These are phyloP conservation scores for Notothenia coriiceps DNA, from an alignment of 2,113 vertebrate genomes.

Conservation along the genomic window DNA sequence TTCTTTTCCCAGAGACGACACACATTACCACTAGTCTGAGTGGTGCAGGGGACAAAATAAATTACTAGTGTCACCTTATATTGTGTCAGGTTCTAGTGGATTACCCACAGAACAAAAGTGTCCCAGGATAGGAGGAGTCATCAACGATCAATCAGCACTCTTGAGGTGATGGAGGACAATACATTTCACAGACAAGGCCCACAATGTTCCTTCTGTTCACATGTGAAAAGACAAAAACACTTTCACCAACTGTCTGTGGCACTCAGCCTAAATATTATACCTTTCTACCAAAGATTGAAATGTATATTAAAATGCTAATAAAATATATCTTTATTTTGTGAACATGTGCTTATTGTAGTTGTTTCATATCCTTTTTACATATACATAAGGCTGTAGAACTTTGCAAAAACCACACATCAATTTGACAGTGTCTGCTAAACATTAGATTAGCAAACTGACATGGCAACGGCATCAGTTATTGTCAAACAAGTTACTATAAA, in stretches of 20 bases:
- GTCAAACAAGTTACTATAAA: neutral
- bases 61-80: neutral
- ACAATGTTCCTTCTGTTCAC: neutral
- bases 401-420: neutral
- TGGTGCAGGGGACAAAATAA: too few relatives aligned
- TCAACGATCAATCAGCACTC: neutral
- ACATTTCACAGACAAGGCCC: neutral
- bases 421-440: neutral
- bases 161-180: neutral
- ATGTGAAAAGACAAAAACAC: neutral
- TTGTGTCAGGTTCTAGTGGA: neutral
- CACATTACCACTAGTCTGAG: neutral
- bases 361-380: neutral
- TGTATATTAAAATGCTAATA: too few relatives aligned
- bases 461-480: neutral
- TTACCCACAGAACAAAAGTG: neutral
- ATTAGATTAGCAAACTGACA: neutral
- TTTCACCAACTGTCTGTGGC: too few relatives aligned
- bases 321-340: too few relatives aligned
- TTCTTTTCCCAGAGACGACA: neutral
- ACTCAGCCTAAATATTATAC: too few relatives aligned
- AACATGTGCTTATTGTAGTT: too few relatives aligned
- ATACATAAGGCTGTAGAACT: neutral
- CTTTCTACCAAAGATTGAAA: too few relatives aligned
- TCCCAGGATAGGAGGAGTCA: neutral